Conservation (phyloP, 1,140 invertebrate genomes). For the Drosophila ananassae region DNA sequence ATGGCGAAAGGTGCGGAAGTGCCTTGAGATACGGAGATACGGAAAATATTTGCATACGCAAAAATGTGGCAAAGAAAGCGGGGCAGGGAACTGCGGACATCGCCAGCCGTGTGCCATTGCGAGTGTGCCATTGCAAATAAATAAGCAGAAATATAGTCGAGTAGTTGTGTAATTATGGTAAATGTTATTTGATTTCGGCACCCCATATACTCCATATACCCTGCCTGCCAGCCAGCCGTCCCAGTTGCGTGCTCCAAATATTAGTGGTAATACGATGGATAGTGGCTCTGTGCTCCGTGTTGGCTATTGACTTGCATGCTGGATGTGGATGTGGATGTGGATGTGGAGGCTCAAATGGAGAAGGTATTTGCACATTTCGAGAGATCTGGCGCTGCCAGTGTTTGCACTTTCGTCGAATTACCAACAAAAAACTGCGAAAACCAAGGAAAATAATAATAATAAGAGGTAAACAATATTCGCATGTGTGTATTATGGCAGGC, state of each 20-base stretch:
- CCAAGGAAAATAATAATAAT: slow-evolving; percentile 20
- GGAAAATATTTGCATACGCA: slow-evolving; percentile 59
- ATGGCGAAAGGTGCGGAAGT: slow-evolving; percentile 59
- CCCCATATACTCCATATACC: slow-evolving; percentile 6
- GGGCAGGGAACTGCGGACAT: slow-evolving; percentile 4
- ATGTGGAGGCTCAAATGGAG: slow-evolving; percentile 5
- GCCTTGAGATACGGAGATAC: slow-evolving; percentile 33
- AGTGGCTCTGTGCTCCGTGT: background rate
- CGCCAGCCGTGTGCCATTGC: slow-evolving; percentile 8
- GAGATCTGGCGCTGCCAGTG: slow-evolving; percentile 22
- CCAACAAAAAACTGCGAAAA: slow-evolving; percentile 28
- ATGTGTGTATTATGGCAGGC: slow-evolving; percentile 3
- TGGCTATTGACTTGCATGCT: background rate
- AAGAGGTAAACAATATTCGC: slow-evolving; percentile 42
- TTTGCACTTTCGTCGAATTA: slow-evolving; percentile 60
- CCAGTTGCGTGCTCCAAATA: slow-evolving; percentile 45
- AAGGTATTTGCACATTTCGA: slow-evolving; percentile 55
- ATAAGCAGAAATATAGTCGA: slow-evolving; percentile 58
- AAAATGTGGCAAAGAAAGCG: slow-evolving; percentile 51
- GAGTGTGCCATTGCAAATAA: slow-evolving; percentile 42
- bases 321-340: background rate
- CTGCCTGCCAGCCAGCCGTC: background rate
- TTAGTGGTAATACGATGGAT: slow-evolving; percentile 16
- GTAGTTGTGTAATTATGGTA: slow-evolving; percentile 61
- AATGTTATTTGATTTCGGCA: slow-evolving; percentile 60